Evolutionary conservation across 2,113 vertebrate genomes (phyloP), one percentile per base, ranked within the genome.

Genomic region (Scartelaos histophorus): DNA sequence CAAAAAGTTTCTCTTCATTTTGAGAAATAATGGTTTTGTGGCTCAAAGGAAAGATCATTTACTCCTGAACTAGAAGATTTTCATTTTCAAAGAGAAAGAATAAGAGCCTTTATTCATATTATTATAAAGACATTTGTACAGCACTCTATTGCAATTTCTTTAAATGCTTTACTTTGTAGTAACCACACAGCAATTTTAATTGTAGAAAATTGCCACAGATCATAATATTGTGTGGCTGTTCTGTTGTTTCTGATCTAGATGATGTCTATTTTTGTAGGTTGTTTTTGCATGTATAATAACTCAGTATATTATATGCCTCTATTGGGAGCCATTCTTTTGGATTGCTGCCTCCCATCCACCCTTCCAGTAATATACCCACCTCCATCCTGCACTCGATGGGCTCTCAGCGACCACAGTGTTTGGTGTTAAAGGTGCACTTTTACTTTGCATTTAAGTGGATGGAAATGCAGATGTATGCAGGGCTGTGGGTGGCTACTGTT

Each of bases 401-500:
- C 89, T 88, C 88, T 81, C 88, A 83, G 86, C 85, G 86, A 84
- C 87, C 89, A 85, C 89, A 82, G 69, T 71, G 86, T 89, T 86
- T 82, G 79, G 89, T 92, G 89, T 91, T 90, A 92, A 92, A 93
- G 91, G 91, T 92, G 84, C 86, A 89, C 90, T 93, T 91, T 92
- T 91, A 91, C 90, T 88, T 91, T 89, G 84, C 88, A 89, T 92
- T 91, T 87, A 91, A 92, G 92, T 92, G 88, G 91, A 86, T 93
- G 79, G 82, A 92, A 92, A 90, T 91, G 90, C 88, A 91, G 89
- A 91, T 91, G 80, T 77, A 87, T 87, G 90, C 87, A 77, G 79
- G 76, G 83, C 87, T 89, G 82, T 76, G 87, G 91, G 93, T 93
- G 92, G 93, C 90, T 90, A 92, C 87, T 88, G 91, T 87, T 92